Evolutionary conservation across 2,113 vertebrate genomes (phyloP), one percentile per base, ranked within the genome.

Genomic region (Sceloporus undulatus): DNA sequence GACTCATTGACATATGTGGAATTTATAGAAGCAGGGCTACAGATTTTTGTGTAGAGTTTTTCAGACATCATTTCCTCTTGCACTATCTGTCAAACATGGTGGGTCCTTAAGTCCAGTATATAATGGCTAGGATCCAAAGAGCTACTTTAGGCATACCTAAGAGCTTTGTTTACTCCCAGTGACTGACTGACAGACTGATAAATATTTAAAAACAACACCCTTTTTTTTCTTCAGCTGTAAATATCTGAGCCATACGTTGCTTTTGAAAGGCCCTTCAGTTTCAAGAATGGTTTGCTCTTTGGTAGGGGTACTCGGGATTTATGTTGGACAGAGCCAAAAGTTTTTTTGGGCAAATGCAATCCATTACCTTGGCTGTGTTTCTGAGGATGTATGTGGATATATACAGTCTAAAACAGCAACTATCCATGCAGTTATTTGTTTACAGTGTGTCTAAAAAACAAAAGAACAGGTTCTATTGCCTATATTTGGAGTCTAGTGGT

Each of bases 291-390:
- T 86, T 86, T 70, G 3, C 23, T 87, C 0, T 71, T 16, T 80
- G 16, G n/a, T 14, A 62, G 23, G 34, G 13, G 16, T 40, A 52
- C 11, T 77, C 13, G 18, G 23, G 5, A 19, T 21, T 85, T 74
- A 29, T 48, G 14, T 80, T 56, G 73, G 68, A 80, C 81, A 74
- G 40, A 48, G 42, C 38, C 27, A 16, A 82, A 23, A 8, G 16
- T 88, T 86, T 56, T 54, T 54, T 5, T 68, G 59, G 86, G 83
- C 85, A 90, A 11, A 23, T 66, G 40, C 23, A 54, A 59, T 16
- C 40, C 21, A 66, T 73, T 90, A 73, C 7, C 1, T 83, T 38
- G 9, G 16, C 52, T 91, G 3, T 48, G 42, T 48, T 34, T 34
- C 91, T 91, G 76, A 0, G 16, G 5, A 1, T 81, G 38, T 73